A percentile compares a stretch with the other conserved stretches of the same genome.
Conservation (phyloP, 2,113 vertebrate genomes). For the Cettia cetti region DNA sequence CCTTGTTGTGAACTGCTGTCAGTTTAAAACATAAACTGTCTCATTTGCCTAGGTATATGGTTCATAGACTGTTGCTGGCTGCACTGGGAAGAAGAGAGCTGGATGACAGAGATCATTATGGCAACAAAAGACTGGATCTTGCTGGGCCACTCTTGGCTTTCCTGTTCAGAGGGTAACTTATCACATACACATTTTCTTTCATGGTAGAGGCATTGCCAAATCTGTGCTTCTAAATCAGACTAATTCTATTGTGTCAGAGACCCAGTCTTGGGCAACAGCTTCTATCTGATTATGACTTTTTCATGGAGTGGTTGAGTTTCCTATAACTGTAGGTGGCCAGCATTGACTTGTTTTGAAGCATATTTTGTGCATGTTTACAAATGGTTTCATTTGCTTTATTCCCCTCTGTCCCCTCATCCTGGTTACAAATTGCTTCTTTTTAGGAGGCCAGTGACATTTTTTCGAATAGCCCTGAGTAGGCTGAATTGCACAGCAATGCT, state of each 20-base stretch:
- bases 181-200: not conserved
- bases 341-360: not conserved
- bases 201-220: not conserved
- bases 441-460: not conserved
- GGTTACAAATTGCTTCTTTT: not conserved
- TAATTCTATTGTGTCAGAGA: not conserved
- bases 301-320: not conserved
- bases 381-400: not conserved
- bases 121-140: slow-evolving; percentile 98
- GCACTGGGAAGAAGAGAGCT: slow-evolving; percentile 93
- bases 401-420: not conserved
- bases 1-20: not conserved
- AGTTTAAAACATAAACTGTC: not conserved
- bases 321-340: not conserved
- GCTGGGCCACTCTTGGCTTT: slow-evolving; percentile 94
- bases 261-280: not conserved
- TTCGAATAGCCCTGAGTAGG: not conserved
- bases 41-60: slow-evolving; percentile 88
- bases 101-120: slow-evolving; percentile 98
- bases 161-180: slow-evolving; percentile 91
- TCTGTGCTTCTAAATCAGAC: not conserved
- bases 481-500: not conserved
- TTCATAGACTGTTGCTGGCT: slow-evolving; percentile 91
- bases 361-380: not conserved
- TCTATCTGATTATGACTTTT: not conserved